Percentiles rank a stretch among this genome's conserved stretches.
Evolutionary conservation across 2,888 invertebrate genomes (phyloP).

Genomic region (Synergus gifuensis): DNA sequence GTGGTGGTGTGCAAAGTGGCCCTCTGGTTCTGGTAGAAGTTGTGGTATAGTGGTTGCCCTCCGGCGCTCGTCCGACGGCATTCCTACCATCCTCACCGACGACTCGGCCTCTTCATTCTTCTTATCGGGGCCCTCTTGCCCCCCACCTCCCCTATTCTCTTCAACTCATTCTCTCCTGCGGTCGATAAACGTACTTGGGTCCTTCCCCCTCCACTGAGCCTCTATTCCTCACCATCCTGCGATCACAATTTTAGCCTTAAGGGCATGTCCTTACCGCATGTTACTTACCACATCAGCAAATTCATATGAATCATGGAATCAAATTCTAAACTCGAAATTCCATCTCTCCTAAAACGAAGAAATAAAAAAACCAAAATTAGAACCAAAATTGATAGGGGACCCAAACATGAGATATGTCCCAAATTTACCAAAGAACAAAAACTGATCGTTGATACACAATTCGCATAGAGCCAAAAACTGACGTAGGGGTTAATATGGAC

Average conservation of each 20-base stretch:
- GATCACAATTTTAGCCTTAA: not conserved
- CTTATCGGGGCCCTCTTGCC: constrained; percentile 68
- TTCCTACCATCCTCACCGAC: constrained; percentile 70
- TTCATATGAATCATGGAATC: too few species aligned
- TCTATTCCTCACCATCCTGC: not conserved
- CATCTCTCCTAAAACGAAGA: too few species aligned
- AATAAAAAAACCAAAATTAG: too few species aligned
- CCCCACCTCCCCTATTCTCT: constrained; percentile 64
- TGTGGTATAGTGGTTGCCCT: constrained; percentile 68
- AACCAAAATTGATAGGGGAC: too few species aligned
- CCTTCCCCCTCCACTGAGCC: not conserved
- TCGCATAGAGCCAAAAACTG: too few species aligned
- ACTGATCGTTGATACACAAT: too few species aligned
- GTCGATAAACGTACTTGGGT: constrained; percentile 21
- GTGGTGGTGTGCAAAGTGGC: constrained; percentile 5
- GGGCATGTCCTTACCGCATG: too few species aligned
- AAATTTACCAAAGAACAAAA: too few species aligned
- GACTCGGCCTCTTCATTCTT: constrained; percentile 59
- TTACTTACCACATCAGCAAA: too few species aligned
- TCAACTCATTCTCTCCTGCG: constrained; percentile 46
- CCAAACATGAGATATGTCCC: too few species aligned
- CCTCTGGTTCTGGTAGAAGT: constrained; percentile 53
- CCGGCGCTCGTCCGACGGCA: constrained; percentile 78
- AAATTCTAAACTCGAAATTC: too few species aligned
- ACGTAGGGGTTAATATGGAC: too few species aligned